Conservation (phyloP, 2,888 invertebrate species). For the Dorcus hopei region DNA sequence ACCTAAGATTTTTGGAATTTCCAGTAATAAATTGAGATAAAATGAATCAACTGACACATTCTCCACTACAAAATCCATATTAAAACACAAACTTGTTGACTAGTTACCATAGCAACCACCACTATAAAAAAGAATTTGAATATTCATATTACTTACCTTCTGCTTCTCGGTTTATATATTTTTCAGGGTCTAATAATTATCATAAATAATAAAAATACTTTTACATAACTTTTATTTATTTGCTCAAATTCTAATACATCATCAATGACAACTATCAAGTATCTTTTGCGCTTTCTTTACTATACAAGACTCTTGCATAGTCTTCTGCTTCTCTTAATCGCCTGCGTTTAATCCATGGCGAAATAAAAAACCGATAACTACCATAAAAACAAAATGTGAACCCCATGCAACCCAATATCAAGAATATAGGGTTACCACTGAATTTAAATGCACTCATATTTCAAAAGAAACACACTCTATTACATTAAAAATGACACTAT, state of each 20-base stretch:
- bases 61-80: conserved; percentile 68
- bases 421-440: conserved; percentile 30
- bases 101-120: conserved; percentile 1
- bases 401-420: conserved; percentile 28
- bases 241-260: too few species aligned
- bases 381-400: conserved; percentile 23
- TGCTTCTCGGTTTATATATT: too few species aligned
- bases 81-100: background rate
- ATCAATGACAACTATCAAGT: too few species aligned
- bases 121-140: too few species aligned
- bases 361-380: conserved; percentile 24
- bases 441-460: conserved; percentile 17
- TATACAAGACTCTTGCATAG: conserved; percentile 23
- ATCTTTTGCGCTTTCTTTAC: conserved; percentile 11
- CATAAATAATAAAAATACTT: too few species aligned
- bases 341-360: conserved; percentile 29
- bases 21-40: conserved; percentile 69
- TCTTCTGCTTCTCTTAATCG: conserved; percentile 20
- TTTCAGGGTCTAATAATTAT: too few species aligned
- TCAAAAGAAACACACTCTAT: background rate
- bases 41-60: conserved; percentile 70
- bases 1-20: conserved; percentile 63
- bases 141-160: too few species aligned
- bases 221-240: too few species aligned
- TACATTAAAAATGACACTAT: background rate